Percentiles rank a stretch among this genome's conserved stretches.
phyloP scores from a whole-genome alignment of 2,797 vertebrate genomes.

The Poecilia velifera region DNA sequence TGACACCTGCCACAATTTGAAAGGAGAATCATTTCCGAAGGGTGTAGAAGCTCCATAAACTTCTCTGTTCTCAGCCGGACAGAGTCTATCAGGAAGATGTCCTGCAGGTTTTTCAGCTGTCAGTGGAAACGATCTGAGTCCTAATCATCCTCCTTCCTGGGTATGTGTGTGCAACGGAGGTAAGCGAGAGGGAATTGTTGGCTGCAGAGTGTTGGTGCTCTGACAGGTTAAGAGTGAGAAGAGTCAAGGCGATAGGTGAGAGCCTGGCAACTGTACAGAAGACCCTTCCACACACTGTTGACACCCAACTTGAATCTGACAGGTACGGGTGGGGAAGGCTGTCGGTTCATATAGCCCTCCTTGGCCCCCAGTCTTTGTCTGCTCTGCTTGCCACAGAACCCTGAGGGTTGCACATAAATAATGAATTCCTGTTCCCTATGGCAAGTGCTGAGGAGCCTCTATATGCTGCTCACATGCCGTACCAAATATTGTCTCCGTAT shows the following conservation, averaged over 20 bases:
- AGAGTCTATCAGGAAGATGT: slow-evolving; percentile 53
- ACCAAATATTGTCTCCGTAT: slow-evolving; percentile 51
- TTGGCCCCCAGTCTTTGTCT: slow-evolving; percentile 12
- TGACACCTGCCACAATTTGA: slow-evolving; percentile 36
- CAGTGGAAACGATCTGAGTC: slow-evolving; percentile 51
- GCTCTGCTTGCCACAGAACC: slow-evolving; percentile 54
- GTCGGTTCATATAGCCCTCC: slow-evolving; percentile 26
- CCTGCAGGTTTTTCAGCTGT: slow-evolving; percentile 58
- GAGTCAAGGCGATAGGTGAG: slow-evolving; percentile 41
- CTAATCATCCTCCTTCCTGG: slow-evolving; percentile 50
- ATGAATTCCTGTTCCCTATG: slow-evolving; percentile 64
- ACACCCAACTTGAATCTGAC: slow-evolving; percentile 58
- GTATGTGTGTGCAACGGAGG: slow-evolving; percentile 18
- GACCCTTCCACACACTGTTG: slow-evolving; percentile 34
- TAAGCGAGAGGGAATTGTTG: slow-evolving; percentile 38
- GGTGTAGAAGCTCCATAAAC: slow-evolving; percentile 52
- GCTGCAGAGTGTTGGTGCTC: slow-evolving; percentile 40
- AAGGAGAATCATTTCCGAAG: slow-evolving; percentile 46
- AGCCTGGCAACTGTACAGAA: slow-evolving; percentile 59
- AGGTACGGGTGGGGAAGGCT: slow-evolving; percentile 44
- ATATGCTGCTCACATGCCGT: slow-evolving; percentile 48
- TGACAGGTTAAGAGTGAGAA: slow-evolving; percentile 56
- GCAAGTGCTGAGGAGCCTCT: slow-evolving; percentile 45
- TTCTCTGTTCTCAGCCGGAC: slow-evolving; percentile 41
- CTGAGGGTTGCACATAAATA: slow-evolving; percentile 71